Percentiles rank a stretch among this genome's conserved stretches.
Evolutionary conservation across 2,113 vertebrate species (phyloP).

Genomic region (Melanerpes aurifrons): DNA sequence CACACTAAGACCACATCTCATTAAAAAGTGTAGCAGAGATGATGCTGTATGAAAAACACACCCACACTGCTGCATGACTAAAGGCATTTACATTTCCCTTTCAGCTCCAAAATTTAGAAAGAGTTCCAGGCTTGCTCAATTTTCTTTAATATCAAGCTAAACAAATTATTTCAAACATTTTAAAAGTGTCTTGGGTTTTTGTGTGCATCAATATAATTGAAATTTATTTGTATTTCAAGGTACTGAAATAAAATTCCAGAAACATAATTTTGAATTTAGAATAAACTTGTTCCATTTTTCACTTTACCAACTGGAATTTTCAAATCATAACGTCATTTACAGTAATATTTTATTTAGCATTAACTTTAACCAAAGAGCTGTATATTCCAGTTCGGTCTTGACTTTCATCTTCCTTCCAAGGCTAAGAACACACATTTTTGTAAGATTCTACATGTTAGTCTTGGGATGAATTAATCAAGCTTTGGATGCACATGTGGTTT

Average conservation of each 20-base stretch:
- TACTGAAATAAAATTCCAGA: background rate
- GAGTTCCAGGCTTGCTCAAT: background rate
- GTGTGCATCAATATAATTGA: background rate
- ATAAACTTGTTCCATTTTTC: background rate
- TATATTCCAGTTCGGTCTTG: background rate
- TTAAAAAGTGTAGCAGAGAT: conserved; percentile 9
- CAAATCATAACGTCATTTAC: background rate
- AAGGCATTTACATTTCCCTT: background rate
- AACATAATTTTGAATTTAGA: background rate
- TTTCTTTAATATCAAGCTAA: background rate
- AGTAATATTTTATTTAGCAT: background rate
- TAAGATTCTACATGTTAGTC: background rate
- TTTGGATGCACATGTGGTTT: background rate
- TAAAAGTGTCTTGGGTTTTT: background rate
- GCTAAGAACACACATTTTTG: background rate
- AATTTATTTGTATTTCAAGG: background rate
- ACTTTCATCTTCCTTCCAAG: background rate
- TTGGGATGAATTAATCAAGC: background rate
- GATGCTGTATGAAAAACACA: background rate
- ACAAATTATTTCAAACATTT: background rate
- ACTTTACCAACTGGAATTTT: background rate
- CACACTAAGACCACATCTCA: background rate
- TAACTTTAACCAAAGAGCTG: background rate
- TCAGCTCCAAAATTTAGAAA: background rate
- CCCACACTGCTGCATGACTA: background rate